phyloP scores from a whole-genome alignment of 37 sponge, comb jelly and placozoan genomes.

The Chondrilla cf. caribensis region DNA sequence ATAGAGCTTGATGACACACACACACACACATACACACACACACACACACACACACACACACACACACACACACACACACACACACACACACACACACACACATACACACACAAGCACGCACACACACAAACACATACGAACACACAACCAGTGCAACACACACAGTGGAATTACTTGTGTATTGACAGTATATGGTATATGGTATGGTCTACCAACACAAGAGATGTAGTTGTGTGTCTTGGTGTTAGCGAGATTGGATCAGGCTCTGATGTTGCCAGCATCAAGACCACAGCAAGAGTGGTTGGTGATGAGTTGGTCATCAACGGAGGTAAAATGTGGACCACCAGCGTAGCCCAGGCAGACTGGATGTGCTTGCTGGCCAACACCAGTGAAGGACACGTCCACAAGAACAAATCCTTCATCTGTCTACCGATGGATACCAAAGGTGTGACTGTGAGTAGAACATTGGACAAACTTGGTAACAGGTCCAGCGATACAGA shows the following conservation, averaged over 20 bases:
- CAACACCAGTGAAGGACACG: constrained; percentile 72
- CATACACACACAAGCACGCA: no score
- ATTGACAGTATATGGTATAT: no score
- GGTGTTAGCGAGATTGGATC: constrained; percentile 89
- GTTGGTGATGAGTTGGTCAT: constrained; percentile 82
- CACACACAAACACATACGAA: no score
- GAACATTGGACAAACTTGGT: constrained; percentile 51
- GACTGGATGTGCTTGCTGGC: constrained; percentile 98
- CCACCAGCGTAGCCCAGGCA: constrained; percentile 80
- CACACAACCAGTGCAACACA: no score
- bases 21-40: no score
- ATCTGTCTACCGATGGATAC: constrained; percentile 92
- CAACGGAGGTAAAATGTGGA: constrained; percentile 98
- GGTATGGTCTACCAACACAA: no score
- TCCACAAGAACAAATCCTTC: constrained; percentile 84
- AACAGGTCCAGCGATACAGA: constrained; percentile 88
- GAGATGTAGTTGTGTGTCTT: constrained; percentile 84
- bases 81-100: no score
- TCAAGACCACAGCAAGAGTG: constrained; percentile 77
- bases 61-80: no score
- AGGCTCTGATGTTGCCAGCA: constrained; percentile 90
- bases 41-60: no score
- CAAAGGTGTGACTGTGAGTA: constrained; percentile 52
- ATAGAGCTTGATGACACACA: no score
- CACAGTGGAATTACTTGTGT: no score